Percentiles rank a stretch among this genome's conserved stretches.
Evolutionary conservation across 2,797 vertebrate species (phyloP).

Genomic region (Gila robusta): DNA sequence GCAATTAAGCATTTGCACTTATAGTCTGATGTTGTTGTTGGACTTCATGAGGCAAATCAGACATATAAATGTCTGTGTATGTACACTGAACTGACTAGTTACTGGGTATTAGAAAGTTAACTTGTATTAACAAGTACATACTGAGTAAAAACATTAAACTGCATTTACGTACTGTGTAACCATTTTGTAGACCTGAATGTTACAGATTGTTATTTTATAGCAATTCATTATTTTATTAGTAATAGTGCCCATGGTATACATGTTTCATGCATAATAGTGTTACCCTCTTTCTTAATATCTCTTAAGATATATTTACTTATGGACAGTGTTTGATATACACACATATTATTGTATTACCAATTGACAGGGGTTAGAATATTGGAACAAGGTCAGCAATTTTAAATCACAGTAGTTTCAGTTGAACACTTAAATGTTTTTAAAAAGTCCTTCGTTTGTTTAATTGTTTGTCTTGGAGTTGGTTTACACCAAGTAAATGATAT

Average conservation of each 20-base stretch:
- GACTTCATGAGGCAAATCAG: neutral
- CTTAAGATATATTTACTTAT: neutral
- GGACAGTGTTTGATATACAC: neutral
- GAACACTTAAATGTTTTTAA: no score
- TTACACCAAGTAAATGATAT: neutral
- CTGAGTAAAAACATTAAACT: neutral
- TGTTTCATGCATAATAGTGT: neutral
- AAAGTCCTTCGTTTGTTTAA: no score
- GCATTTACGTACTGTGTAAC: neutral
- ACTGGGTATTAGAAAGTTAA: neutral
- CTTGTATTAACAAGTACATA: neutral
- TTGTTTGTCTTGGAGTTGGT: neutral
- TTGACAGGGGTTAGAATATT: no score
- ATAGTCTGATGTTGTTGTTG: neutral
- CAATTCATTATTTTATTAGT: neutral
- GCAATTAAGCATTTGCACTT: constrained; percentile 1
- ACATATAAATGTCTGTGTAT: neutral
- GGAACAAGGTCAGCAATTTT: no score
- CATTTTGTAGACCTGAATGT: neutral
- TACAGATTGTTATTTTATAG: neutral
- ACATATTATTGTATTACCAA: neutral
- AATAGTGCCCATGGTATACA: neutral
- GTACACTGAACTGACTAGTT: neutral
- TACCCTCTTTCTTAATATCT: neutral
- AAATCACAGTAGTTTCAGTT: no score